Base-by-base conservation (phyloP, 2,888 invertebrate species). In the Ennomos quercinarius region DNA sequence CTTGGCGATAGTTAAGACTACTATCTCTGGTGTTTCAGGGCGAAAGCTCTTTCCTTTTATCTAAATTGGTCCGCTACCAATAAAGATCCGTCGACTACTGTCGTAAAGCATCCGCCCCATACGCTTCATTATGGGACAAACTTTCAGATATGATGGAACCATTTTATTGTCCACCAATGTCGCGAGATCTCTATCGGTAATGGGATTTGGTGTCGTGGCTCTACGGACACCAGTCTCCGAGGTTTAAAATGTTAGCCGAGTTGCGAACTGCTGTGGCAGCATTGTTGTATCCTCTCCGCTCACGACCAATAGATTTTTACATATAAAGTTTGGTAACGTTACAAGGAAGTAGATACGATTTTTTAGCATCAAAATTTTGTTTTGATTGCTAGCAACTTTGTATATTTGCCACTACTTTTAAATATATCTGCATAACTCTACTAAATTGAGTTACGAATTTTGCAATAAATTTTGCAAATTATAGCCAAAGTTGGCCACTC, bases 81-180 rank as follows among this genome's bases (percentile, higher is more conserved):
- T 92, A 91, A 92, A 92, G 91, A 92, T 91, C 83, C 89, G 85
- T 81, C 87, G 89, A 86, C 88, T 85, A 83, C 87, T 86, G 90
- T 92, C 92, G 92, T 92, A 92, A 92, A 92, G 86, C 90, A 90
- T 89, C 86, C 87, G 83, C 87, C 90, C 91, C 91, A 91, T 92
- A 92, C 91, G 92, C 87, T 92, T 91, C 91, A 92, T 92, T 91
- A 92, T 91, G 91, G 91, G 87, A 80, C 87, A 88, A 92, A 92
- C 82, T 91, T 92, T 91, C 89, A 89, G 92, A 91, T 92, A 91
- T 92, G 92, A 91, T 91, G 90, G 87, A 88, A 89, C 88, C 83
- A 84, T 91, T 92, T 91, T 91, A 92, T 91, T 91, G 92, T 91
- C 87, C 88, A 86, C 87, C 89, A 86, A 90, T 90, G 89, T 91